phyloP scores from a whole-genome alignment of 2,797 vertebrate genomes.

The Chaetodon trifasciatus region DNA sequence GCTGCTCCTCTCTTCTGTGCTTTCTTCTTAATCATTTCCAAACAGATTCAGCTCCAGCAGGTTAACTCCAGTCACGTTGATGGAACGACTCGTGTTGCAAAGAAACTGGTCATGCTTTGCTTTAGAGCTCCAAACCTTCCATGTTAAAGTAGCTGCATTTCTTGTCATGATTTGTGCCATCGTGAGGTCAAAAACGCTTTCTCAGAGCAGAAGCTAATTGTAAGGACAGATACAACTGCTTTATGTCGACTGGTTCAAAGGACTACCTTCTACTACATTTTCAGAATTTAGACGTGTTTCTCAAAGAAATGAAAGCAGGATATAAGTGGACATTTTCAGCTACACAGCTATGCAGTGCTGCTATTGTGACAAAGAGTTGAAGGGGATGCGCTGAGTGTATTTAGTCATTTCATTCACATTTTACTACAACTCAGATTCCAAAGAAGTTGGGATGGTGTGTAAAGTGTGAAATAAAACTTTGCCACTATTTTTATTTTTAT shows the following conservation, averaged over 20 bases:
- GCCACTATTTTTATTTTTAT: too few species aligned
- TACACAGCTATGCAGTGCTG: not conserved
- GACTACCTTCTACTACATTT: not conserved
- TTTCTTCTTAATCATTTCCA: not conserved
- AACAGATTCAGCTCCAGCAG: constrained; percentile 6
- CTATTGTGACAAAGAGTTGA: not conserved
- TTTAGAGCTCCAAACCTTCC: not conserved
- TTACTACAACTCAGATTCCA: not conserved
- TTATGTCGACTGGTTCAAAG: not conserved
- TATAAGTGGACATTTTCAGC: not conserved
- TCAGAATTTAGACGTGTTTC: not conserved
- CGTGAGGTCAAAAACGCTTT: not conserved
- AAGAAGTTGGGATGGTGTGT: too few species aligned
- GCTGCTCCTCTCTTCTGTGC: not conserved
- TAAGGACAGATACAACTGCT: not conserved
- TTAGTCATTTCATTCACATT: not conserved
- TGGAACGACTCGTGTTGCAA: not conserved
- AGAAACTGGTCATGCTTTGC: not conserved
- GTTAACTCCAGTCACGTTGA: constrained; percentile 2
- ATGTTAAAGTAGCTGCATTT: not conserved
- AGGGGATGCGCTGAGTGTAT: too few species aligned
- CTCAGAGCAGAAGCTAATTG: not conserved
- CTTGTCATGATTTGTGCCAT: too few species aligned
- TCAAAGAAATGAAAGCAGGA: not conserved
- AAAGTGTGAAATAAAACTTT: too few species aligned